Percentiles rank a stretch among this genome's conserved stretches.
Conservation (phyloP, 2,888 invertebrate species). For the Brenthis hecate region DNA sequence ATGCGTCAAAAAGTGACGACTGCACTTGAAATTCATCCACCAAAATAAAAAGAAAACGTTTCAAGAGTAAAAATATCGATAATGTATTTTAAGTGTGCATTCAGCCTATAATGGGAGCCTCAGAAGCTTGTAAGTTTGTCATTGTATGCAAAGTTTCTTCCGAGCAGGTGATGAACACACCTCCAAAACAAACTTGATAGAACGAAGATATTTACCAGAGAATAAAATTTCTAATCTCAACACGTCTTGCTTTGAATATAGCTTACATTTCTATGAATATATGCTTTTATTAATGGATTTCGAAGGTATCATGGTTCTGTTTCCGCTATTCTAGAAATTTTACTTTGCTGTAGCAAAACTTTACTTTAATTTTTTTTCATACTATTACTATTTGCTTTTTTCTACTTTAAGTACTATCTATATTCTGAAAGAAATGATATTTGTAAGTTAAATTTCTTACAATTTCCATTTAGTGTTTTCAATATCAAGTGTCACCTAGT, state of each 20-base stretch:
- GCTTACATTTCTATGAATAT: constrained; percentile 27
- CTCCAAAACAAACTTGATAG: constrained; percentile 40
- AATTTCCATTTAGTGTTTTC: neutral
- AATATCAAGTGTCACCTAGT: too few relatives aligned
- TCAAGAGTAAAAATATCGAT: constrained; percentile 26
- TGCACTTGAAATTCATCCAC: constrained; percentile 7
- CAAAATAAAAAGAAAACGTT: constrained; percentile 26
- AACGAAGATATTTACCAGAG: constrained; percentile 13
- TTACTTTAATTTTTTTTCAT: neutral
- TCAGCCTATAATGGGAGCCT: constrained; percentile 43
- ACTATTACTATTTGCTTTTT: neutral
- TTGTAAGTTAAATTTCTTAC: neutral
- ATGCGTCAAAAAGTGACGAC: constrained; percentile 8
- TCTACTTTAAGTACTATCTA: neutral
- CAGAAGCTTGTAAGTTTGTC: constrained; percentile 65
- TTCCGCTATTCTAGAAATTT: constrained; percentile 15
- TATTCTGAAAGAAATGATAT: neutral
- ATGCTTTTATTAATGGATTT: constrained; percentile 24
- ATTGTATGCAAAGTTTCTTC: constrained; percentile 74
- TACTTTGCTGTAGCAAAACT: neutral
- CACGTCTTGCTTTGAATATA: constrained; percentile 22
- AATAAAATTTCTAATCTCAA: constrained; percentile 32
- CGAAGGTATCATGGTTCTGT: constrained; percentile 28
- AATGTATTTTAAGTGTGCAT: constrained; percentile 40
- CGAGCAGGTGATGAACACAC: constrained; percentile 55